Base-by-base conservation (phyloP, 2,113 vertebrate species). In the Grammomys dolichurus region DNA sequence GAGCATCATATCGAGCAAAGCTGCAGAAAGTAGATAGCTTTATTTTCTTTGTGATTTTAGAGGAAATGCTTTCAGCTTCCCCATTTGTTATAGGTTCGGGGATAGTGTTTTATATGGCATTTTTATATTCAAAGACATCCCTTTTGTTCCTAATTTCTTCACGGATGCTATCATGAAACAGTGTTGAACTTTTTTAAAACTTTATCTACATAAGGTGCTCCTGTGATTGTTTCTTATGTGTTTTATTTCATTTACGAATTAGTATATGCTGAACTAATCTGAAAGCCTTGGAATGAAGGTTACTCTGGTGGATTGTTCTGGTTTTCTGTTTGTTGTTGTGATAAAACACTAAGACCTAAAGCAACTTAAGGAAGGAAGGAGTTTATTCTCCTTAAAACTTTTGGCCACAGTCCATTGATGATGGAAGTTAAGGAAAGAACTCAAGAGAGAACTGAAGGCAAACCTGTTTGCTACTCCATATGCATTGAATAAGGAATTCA, bases 1-100 rank as follows among this genome's bases (percentile, higher is more conserved):
- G 13, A 58, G 14, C n/a, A 88, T 8, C 26, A 2, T 13, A 73
- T 24, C 40, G 7, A 40, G 3, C 1, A 1, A 75, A 5, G 0
- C n/a, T 56, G 51, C n/a, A n/a, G 46, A 51, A 75, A 58, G 17
- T 54, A 40, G 26, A 65, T 17, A 67, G 33, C 10, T 51, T 89
- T 58, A 14, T 19, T 40, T 75, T 75, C 70, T 75, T 75, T 40
- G 14, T 43, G 24, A 43, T 40, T 43, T 43, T 58, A 73, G n/a
- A 20, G 20, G 24, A 88, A 75, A 75, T 58, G 2, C 8, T 75
- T 43, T 75, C 51, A 75, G 54, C 58, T 10, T 43, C 4, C 14
- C 51, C 24, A 58, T 43, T 75, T 40, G 26, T n/a, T 26, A 56
- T 22, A 56, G 36, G 7, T 7, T 72, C 56, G 36, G 20, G 36